Conservation (phyloP, 2,888 invertebrate genomes). For the Aporophyla nigra region DNA sequence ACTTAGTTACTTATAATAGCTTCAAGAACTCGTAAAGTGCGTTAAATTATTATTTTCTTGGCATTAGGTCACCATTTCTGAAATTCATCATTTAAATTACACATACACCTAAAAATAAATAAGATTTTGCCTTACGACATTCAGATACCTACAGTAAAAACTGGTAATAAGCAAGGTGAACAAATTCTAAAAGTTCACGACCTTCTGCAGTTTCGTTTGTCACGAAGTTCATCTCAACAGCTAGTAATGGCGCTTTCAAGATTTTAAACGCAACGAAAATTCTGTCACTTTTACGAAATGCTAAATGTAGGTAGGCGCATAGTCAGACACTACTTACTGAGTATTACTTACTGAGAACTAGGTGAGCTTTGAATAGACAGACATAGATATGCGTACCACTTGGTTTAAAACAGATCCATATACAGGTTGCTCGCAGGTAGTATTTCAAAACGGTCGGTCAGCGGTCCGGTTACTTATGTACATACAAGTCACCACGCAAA, state of each 20-base stretch:
- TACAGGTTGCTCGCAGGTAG: conserved; percentile 55
- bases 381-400: conserved; percentile 47
- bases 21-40: neutral
- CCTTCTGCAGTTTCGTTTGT: conserved; percentile 74
- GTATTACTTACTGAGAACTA: conserved; percentile 75
- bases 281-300: conserved; percentile 62
- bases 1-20: neutral
- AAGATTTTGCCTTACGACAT: conserved; percentile 51
- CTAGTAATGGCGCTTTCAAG: conserved; percentile 59
- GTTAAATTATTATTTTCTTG: neutral
- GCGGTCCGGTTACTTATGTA: conserved; percentile 43
- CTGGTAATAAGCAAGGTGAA: conserved; percentile 77
- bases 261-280: conserved; percentile 29
- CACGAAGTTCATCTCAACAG: conserved; percentile 74
- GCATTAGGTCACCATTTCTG: conserved; percentile 19
- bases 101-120: conserved; percentile 31
- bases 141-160: conserved; percentile 62
- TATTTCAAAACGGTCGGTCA: conserved; percentile 72
- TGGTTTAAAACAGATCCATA: conserved; percentile 61
- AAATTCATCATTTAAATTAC: conserved; percentile 10
- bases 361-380: conserved; percentile 75
- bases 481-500: conserved; percentile 8
- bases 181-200: conserved; percentile 82
- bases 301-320: conserved; percentile 41
- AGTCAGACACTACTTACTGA: conserved; percentile 53